Conservation (phyloP, 1,140 invertebrate species). For the Bombyx mori region ASM3026992v2 NC_085128.1:8850001-8850500, state of each 20-base stretch:
- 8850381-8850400: too few relatives aligned
- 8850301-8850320: too few relatives aligned
- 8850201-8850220: conserved; percentile 54
- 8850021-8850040: conserved; percentile 42
- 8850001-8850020: too few relatives aligned
- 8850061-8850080: conserved; percentile 61
- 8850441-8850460: too few relatives aligned
- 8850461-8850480: too few relatives aligned
- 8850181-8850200: conserved; percentile 20
- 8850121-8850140: conserved; percentile 54
- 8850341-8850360: too few relatives aligned
- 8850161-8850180: conserved; percentile 12
- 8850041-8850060: conserved; percentile 65
- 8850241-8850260: conserved; percentile 55
- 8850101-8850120: conserved; percentile 56
- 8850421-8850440: too few relatives aligned
- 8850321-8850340: too few relatives aligned
- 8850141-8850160: conserved; percentile 24
- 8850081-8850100: conserved; percentile 68
- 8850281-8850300: too few relatives aligned
- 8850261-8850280: conserved; percentile 36
- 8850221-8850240: conserved; percentile 67
- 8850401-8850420: too few relatives aligned
- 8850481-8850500: too few relatives aligned
- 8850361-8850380: too few relatives aligned